Evolutionary conservation across 1,140 invertebrate genomes (phyloP).

Genomic region (Scaptomyza pallida): DNA sequence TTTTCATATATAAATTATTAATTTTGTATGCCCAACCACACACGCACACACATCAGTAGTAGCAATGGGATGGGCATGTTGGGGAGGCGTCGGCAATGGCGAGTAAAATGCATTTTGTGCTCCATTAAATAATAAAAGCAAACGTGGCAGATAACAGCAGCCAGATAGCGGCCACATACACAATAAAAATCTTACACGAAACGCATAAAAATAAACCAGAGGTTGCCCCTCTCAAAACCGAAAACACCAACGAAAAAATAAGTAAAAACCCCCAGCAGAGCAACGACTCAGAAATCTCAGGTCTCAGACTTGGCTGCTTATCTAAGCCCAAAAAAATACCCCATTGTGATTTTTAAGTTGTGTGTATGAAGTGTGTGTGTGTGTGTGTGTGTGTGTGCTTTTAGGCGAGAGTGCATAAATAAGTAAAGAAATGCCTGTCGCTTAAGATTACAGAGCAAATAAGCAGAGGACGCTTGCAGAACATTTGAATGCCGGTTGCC

Average conservation of each 20-base stretch:
- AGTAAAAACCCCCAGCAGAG: background rate
- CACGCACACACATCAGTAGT: slow-evolving; percentile 35
- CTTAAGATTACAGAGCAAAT: slow-evolving; percentile 82
- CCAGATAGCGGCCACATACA: slow-evolving; percentile 70
- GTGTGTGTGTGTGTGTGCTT: slow-evolving; percentile 25
- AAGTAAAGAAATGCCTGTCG: slow-evolving; percentile 82
- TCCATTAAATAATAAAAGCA: slow-evolving; percentile 83
- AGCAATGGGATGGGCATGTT: background rate
- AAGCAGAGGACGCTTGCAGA: slow-evolving; percentile 59
- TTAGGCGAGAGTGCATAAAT: slow-evolving; percentile 73
- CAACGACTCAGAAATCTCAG: slow-evolving; percentile 38
- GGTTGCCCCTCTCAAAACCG: slow-evolving; percentile 35
- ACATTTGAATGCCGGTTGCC: slow-evolving; percentile 70
- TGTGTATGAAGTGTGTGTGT: slow-evolving; percentile 30
- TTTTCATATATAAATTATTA: slow-evolving; percentile 83
- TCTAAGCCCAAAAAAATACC: slow-evolving; percentile 75
- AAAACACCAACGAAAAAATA: slow-evolving; percentile 6
- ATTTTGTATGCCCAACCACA: slow-evolving; percentile 72
- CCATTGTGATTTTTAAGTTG: slow-evolving; percentile 82
- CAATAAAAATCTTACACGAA: slow-evolving; percentile 82
- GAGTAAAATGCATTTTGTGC: slow-evolving; percentile 79
- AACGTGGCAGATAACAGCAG: slow-evolving; percentile 72
- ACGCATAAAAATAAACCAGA: slow-evolving; percentile 78
- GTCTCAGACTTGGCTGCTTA: slow-evolving; percentile 54
- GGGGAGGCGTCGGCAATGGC: slow-evolving; percentile 36